Evolutionary conservation across 2,797 vertebrate genomes (phyloP).

Genomic region (Bucorvus abyssinicus): DNA sequence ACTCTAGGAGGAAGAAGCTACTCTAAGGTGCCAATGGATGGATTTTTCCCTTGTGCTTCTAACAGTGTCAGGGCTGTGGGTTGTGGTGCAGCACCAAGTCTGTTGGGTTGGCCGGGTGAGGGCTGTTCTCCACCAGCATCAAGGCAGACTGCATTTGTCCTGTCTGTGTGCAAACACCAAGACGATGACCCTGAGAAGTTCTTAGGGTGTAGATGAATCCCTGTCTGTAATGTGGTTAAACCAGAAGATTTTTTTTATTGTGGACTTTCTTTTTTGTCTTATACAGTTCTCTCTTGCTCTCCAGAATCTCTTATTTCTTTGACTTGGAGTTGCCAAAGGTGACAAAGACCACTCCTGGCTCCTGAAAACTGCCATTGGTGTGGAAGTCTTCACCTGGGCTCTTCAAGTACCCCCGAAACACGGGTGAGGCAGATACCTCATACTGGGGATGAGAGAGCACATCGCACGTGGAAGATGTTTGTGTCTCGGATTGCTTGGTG

Average conservation of each 20-base stretch:
- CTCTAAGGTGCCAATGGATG: conserved; percentile 2
- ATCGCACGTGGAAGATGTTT: conserved; percentile 56
- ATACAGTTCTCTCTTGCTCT: neutral
- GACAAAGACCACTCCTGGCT: conserved; percentile 65
- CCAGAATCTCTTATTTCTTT: conserved; percentile 49
- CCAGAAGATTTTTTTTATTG: neutral
- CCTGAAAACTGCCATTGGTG: conserved; percentile 61
- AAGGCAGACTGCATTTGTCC: neutral
- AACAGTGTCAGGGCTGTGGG: neutral
- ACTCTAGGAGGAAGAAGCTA: neutral
- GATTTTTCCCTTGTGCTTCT: conserved; percentile 57
- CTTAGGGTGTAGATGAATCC: neutral
- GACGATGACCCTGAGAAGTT: conserved; percentile 11
- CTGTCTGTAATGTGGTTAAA: neutral
- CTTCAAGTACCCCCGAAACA: conserved; percentile 71
- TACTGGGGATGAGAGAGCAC: conserved; percentile 65
- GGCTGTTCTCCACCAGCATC: neutral
- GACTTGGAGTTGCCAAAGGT: conserved; percentile 68
- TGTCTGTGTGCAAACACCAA: neutral
- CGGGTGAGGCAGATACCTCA: conserved; percentile 74
- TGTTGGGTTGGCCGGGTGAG: neutral
- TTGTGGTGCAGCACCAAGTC: neutral
- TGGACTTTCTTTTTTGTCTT: neutral
- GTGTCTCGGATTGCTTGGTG: conserved; percentile 79
- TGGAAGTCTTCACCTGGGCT: conserved; percentile 62